A percentile compares a stretch with the other conserved stretches of the same genome.
Conservation (phyloP, 2,113 vertebrate genomes). For the Mesitornis unicolor region DNA sequence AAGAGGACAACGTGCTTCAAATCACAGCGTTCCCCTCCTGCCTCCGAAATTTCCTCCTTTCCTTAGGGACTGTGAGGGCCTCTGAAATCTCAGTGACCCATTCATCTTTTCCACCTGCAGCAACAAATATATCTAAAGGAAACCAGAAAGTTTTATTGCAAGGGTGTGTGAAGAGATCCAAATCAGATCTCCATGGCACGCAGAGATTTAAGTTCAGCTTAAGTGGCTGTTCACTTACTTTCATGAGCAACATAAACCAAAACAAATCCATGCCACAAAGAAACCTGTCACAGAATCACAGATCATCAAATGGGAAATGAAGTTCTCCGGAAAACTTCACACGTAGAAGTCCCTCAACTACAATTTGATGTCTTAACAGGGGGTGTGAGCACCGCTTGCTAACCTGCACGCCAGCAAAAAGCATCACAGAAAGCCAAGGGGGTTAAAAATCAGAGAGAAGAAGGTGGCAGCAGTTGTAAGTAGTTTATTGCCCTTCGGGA, state of each 20-base stretch:
- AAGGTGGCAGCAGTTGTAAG: background rate
- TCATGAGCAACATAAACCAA: background rate
- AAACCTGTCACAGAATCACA: too few relatives aligned
- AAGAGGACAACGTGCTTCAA: background rate
- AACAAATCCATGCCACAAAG: background rate
- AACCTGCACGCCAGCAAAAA: background rate
- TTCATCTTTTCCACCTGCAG: background rate
- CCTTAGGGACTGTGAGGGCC: background rate
- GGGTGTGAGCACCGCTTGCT: background rate
- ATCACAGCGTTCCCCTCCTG: fast-evolving
- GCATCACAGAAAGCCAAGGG: background rate
- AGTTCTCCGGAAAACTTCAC: background rate
- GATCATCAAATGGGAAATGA: background rate
- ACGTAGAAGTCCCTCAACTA: background rate
- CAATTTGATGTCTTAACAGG: background rate
- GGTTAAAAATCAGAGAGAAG: background rate
- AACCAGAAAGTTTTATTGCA: background rate
- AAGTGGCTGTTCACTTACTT: background rate
- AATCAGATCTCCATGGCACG: background rate
- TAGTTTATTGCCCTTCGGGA: background rate
- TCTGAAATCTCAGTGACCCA: background rate
- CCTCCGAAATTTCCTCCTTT: background rate
- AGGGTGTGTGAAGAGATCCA: background rate
- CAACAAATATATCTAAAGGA: background rate
- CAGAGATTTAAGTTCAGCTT: background rate